phyloP scores from a whole-genome alignment of 2,113 vertebrate species.

The Phainopepla nitens region DNA sequence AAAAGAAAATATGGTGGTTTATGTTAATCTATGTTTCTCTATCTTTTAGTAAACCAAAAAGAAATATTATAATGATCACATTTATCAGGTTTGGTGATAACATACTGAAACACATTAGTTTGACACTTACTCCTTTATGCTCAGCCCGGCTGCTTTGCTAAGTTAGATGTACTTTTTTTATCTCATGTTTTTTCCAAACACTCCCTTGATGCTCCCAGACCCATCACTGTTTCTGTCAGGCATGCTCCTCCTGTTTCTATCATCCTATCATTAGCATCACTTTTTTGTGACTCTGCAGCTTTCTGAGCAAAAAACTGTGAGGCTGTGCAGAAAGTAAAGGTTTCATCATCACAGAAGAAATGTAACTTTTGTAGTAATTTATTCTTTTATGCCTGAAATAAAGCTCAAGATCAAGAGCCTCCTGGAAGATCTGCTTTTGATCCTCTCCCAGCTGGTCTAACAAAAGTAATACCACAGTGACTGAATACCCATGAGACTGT shows the following conservation, averaged over 20 bases:
- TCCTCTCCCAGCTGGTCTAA: background rate
- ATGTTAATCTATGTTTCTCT: background rate
- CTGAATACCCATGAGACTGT: background rate
- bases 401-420: background rate
- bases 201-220: background rate
- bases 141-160: background rate
- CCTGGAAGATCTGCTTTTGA: background rate
- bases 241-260: background rate
- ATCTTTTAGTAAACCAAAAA: background rate
- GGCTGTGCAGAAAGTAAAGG: background rate
- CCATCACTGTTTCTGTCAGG: background rate
- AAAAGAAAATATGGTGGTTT: background rate
- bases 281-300: background rate
- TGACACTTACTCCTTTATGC: background rate
- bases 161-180: background rate
- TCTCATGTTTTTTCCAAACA: background rate
- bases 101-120: background rate
- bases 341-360: background rate
- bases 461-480: background rate
- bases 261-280: background rate
- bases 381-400: background rate
- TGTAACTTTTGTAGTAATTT: background rate
- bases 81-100: background rate
- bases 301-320: background rate
- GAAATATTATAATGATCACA: background rate